Conservation (phyloP, 1,140 invertebrate species). For the Heliconius melpomene region DNA sequence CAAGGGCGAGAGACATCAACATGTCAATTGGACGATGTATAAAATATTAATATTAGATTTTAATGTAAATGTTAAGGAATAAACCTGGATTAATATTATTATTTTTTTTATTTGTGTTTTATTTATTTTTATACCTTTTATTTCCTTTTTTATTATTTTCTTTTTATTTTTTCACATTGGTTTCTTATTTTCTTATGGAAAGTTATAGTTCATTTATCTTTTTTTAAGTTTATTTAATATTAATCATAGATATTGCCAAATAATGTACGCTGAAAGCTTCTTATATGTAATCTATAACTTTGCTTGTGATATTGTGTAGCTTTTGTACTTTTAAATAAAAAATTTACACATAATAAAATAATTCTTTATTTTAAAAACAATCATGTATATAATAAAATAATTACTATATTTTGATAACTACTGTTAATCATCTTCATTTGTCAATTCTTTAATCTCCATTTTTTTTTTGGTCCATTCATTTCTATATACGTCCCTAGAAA, state of each 20-base stretch:
- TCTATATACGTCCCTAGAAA: slow-evolving; percentile 64
- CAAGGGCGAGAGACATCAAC: slow-evolving; percentile 62
- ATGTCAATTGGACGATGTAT: slow-evolving; percentile 76
- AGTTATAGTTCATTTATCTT: slow-evolving; percentile 17
- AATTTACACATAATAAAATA: slow-evolving; percentile 35
- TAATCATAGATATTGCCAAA: neutral
- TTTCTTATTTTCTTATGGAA: slow-evolving; percentile 33
- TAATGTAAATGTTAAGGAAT: slow-evolving; percentile 79
- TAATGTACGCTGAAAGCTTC: slow-evolving; percentile 17
- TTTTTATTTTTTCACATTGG: slow-evolving; percentile 29
- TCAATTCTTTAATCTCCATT: slow-evolving; percentile 42
- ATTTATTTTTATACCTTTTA: slow-evolving; percentile 53
- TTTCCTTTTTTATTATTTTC: slow-evolving; percentile 23
- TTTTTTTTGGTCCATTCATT: slow-evolving; percentile 67
- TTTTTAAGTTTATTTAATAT: slow-evolving; percentile 14
- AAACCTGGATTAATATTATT: slow-evolving; percentile 79
- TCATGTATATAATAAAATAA: slow-evolving; percentile 18
- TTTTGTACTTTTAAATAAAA: slow-evolving; percentile 61
- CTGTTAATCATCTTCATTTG: neutral
- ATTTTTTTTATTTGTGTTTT: slow-evolving; percentile 72
- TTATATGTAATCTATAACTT: slow-evolving; percentile 23
- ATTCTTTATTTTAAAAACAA: slow-evolving; percentile 12
- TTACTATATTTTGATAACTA: slow-evolving; percentile 17
- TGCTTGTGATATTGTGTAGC: slow-evolving; percentile 49
- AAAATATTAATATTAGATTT: slow-evolving; percentile 76